A percentile compares a stretch with the other conserved stretches of the same genome.
Conservation (phyloP, 1,140 invertebrate genomes). For the Lethocerus indicus region DNA sequence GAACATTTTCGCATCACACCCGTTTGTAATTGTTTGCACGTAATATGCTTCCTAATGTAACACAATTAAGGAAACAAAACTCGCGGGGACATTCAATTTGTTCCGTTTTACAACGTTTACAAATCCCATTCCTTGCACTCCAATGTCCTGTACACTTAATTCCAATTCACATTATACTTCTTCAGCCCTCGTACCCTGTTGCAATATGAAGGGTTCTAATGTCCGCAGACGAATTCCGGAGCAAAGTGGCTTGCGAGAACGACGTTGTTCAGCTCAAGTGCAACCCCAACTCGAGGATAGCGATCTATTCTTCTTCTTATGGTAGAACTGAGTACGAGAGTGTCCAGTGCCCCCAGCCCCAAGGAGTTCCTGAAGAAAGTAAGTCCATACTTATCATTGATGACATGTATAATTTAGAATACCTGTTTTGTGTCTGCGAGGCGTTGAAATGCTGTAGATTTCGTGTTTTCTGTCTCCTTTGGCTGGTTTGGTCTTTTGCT, state of each 20-base stretch:
- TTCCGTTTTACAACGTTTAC: background rate
- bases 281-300: slow-evolving; percentile 64
- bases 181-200: too few relatives aligned
- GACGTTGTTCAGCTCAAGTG: slow-evolving; percentile 67
- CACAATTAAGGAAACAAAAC: background rate
- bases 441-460: too few relatives aligned
- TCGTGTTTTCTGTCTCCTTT: too few relatives aligned
- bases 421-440: too few relatives aligned
- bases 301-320: slow-evolving; percentile 79
- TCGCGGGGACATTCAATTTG: background rate
- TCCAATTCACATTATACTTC: background rate
- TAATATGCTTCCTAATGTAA: too few relatives aligned
- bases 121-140: background rate
- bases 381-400: too few relatives aligned
- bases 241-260: slow-evolving; percentile 79
- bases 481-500: too few relatives aligned
- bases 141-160: background rate
- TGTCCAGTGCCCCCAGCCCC: slow-evolving; percentile 71
- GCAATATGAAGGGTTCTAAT: slow-evolving; percentile 16
- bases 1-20: too few relatives aligned
- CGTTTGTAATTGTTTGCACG: too few relatives aligned
- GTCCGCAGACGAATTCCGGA: slow-evolving; percentile 72
- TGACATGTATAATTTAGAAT: too few relatives aligned
- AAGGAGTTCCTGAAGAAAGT: slow-evolving; percentile 77
- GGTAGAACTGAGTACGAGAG: slow-evolving; percentile 76